phyloP scores from a whole-genome alignment of 2,888 invertebrate genomes.

The Calameuta pallipes region DNA sequence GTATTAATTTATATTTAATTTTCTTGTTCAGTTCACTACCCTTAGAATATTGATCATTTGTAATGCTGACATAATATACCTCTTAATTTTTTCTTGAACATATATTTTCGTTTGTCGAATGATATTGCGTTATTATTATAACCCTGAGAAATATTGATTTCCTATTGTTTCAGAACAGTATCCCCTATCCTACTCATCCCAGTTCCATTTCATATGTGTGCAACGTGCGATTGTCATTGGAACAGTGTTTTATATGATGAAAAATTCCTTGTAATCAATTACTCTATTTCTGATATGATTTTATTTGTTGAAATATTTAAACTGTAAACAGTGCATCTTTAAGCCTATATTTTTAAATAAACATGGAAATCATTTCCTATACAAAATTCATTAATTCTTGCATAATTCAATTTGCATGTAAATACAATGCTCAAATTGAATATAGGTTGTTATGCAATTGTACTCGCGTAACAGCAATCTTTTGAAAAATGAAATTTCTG shows the following conservation, averaged over 20 bases:
- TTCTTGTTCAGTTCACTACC: neutral
- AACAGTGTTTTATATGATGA: neutral
- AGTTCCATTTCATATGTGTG: neutral
- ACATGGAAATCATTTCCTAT: neutral
- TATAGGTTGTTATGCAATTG: neutral
- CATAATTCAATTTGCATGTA: neutral
- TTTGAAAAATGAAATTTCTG: neutral
- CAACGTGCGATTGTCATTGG: neutral
- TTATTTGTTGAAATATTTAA: neutral
- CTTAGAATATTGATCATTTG: neutral
- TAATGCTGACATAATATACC: neutral
- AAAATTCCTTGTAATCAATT: neutral
- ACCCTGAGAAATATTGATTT: constrained; percentile 29
- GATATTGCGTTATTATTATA: neutral
- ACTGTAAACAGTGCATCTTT: neutral
- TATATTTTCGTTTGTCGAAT: neutral
- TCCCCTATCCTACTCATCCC: neutral
- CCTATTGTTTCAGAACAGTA: constrained; percentile 25
- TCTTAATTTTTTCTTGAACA: neutral
- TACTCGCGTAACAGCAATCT: neutral
- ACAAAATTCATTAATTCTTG: neutral
- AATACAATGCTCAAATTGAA: neutral
- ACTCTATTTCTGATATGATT: neutral
- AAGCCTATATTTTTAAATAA: neutral
- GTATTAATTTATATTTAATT: neutral